Percentiles rank a stretch among this genome's conserved stretches.
Conservation (phyloP, 2,797 vertebrate species). For the Momotus momota region DNA sequence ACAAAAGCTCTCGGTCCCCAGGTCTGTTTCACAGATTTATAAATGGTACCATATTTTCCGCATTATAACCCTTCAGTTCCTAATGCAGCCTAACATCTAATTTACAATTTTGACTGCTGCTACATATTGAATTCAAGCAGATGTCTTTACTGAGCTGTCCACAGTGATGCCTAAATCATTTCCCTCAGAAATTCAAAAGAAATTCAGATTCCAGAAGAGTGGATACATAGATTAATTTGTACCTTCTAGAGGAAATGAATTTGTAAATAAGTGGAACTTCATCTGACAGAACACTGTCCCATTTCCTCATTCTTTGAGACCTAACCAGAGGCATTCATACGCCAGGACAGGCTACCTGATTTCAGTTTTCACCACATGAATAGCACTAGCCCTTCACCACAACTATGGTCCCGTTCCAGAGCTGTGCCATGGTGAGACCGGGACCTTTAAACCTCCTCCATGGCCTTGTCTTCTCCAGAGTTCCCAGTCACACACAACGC, state of each 20-base stretch:
- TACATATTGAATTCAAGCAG: constrained; percentile 58
- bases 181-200: background rate
- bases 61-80: constrained; percentile 38
- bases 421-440: background rate
- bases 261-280: background rate
- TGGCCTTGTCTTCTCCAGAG: background rate
- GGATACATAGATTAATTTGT: background rate
- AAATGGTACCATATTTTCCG: constrained; percentile 62
- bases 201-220: background rate
- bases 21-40: constrained; percentile 60
- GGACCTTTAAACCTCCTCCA: background rate
- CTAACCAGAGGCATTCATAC: background rate
- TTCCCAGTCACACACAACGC: background rate
- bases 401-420: background rate
- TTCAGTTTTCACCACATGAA: background rate
- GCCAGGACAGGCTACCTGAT: background rate
- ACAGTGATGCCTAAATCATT: background rate
- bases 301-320: background rate
- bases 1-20: constrained; percentile 5
- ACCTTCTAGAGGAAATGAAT: background rate
- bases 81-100: constrained; percentile 66
- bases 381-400: background rate
- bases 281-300: background rate
- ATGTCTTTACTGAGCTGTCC: constrained; percentile 52
- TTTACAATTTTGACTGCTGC: constrained; percentile 63